phyloP scores from a whole-genome alignment of 2,797 vertebrate species.

The Enteromius trimaculatus region DNA sequence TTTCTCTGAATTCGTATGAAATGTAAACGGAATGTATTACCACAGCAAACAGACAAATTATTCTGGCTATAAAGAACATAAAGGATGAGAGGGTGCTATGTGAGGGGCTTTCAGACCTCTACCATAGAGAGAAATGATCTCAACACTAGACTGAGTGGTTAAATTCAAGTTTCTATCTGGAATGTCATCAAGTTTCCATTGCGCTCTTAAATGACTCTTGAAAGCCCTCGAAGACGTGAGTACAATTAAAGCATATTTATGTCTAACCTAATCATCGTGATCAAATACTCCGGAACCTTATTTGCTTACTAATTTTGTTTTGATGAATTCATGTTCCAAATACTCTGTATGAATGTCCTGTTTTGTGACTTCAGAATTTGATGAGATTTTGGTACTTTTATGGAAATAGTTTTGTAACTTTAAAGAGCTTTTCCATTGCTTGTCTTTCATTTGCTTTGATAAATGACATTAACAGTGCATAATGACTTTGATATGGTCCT shows the following conservation, averaged over 20 bases:
- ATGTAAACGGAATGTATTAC: slow-evolving; percentile 41
- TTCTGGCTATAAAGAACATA: slow-evolving; percentile 27
- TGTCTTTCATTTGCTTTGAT: slow-evolving; percentile 57
- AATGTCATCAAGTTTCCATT: slow-evolving; percentile 23
- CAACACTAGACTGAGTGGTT: slow-evolving; percentile 2
- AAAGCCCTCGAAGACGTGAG: slow-evolving; percentile 53
- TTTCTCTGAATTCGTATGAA: slow-evolving; percentile 45
- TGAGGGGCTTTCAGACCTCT: background rate
- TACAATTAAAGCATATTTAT: slow-evolving; percentile 57
- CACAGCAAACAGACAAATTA: slow-evolving; percentile 8
- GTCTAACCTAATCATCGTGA: slow-evolving; percentile 59
- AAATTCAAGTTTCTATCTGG: slow-evolving; percentile 28
- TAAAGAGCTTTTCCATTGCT: slow-evolving; percentile 33
- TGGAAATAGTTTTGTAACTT: slow-evolving; percentile 53
- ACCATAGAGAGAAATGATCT: background rate
- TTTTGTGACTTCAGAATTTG: slow-evolving; percentile 48
- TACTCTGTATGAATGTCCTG: slow-evolving; percentile 30
- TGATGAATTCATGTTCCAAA: slow-evolving; percentile 48
- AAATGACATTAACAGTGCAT: slow-evolving; percentile 70
- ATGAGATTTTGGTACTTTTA: slow-evolving; percentile 50
- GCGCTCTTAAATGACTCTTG: slow-evolving; percentile 28
- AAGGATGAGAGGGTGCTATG: background rate
- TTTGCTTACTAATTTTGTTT: slow-evolving; percentile 57
- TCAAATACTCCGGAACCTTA: slow-evolving; percentile 50
- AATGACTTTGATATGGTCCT: slow-evolving; percentile 74